Evolutionary conservation across 2,113 vertebrate species (phyloP).

Genomic region (Strigops habroptila): DNA sequence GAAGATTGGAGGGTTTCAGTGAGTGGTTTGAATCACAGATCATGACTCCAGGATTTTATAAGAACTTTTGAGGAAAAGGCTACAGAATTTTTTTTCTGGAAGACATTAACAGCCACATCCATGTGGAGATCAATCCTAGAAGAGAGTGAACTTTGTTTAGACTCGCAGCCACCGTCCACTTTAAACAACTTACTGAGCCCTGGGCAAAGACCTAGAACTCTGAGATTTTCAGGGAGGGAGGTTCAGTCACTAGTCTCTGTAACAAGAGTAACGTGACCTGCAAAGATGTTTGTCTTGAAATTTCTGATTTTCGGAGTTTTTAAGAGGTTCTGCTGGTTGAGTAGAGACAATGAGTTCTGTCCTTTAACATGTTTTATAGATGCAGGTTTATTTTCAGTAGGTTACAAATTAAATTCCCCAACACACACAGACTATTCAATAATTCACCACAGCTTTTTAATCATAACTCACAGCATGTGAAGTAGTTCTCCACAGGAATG

Average conservation of each 20-base stretch:
- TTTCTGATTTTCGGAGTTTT: not conserved
- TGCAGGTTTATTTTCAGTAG: not conserved
- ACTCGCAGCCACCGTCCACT: not conserved
- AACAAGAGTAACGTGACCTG: too few species aligned
- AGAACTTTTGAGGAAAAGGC: not conserved
- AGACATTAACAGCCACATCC: not conserved
- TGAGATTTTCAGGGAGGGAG: too few species aligned
- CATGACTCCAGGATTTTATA: not conserved
- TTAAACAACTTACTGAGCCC: not conserved
- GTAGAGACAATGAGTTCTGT: not conserved
- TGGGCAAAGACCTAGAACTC: not conserved
- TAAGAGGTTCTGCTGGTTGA: not conserved
- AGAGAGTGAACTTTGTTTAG: not conserved
- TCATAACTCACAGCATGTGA: constrained; percentile 59
- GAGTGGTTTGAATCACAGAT: not conserved
- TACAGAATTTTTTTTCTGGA: not conserved
- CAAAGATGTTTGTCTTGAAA: constrained; percentile 1
- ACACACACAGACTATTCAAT: not conserved
- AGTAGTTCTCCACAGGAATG: constrained; percentile 19
- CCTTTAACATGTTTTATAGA: not conserved
- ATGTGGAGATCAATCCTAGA: not conserved
- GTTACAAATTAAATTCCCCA: constrained; percentile 42
- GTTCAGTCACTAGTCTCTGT: too few species aligned
- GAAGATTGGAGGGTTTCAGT: not conserved
- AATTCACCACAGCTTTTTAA: constrained; percentile 50